These are phyloP conservation scores for Sycophila sp. DNA, from an alignment of 1,140 invertebrate species.

Conservation along the genomic window DNA sequence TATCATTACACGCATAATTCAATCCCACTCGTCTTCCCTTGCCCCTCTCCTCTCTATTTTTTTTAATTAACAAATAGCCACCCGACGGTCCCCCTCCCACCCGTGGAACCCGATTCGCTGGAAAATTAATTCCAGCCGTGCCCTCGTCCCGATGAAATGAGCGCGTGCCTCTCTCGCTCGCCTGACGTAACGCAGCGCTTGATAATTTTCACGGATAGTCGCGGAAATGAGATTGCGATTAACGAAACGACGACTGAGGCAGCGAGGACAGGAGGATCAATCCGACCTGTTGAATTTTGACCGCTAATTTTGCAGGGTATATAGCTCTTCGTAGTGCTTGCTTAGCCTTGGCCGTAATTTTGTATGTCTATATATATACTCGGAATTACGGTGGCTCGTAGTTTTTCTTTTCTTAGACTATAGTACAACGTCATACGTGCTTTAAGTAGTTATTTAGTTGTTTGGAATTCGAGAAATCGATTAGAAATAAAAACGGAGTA, in stretches of 20 bases:
- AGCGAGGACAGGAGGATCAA: not conserved
- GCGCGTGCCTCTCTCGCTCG: not conserved
- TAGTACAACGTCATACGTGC: no score
- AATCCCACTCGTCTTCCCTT: not conserved
- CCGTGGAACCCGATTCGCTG: not conserved
- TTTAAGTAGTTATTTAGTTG: not conserved
- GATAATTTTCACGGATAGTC: not conserved
- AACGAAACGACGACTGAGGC: not conserved
- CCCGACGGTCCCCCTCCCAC: not conserved
- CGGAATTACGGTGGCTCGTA: not conserved
- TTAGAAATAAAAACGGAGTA: no score
- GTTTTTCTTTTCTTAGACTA: not conserved
- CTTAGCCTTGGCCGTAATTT: not conserved
- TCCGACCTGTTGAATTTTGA: not conserved
- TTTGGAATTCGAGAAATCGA: no score
- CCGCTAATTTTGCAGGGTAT: not conserved
- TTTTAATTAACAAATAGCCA: not conserved
- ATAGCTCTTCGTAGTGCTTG: no score
- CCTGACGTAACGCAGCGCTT: not conserved
- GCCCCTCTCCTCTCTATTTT: not conserved
- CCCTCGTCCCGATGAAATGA: not conserved
- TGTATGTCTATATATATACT: no score
- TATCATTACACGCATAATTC: no score
- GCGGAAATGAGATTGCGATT: constrained; percentile 17
- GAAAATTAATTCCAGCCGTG: constrained; percentile 17